phyloP scores from a whole-genome alignment of 1,140 invertebrate genomes.

The Telenomus remus region DNA sequence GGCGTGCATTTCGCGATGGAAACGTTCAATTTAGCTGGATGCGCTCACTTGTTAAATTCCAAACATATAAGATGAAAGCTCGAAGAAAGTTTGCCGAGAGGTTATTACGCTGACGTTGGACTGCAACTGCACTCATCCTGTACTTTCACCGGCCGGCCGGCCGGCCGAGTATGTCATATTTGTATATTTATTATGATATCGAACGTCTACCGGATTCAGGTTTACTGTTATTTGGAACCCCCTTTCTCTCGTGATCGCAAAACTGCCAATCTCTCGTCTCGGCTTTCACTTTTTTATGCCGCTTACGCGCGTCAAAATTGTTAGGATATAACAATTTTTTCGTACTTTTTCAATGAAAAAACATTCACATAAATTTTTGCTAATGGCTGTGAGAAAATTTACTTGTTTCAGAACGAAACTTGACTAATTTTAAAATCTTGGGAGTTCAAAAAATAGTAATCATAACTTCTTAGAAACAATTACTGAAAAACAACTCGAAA shows the following conservation, averaged over 20 bases:
- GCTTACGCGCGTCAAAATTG: background rate
- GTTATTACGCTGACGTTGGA: slow-evolving; percentile 30
- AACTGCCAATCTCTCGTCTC: slow-evolving; percentile 15
- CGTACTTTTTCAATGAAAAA: background rate
- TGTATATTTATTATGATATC: slow-evolving; percentile 48
- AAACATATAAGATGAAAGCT: slow-evolving; percentile 50
- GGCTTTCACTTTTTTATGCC: slow-evolving; percentile 26
- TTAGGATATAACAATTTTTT: slow-evolving; percentile 13
- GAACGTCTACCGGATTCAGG: slow-evolving; percentile 24
- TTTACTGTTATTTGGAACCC: slow-evolving; percentile 42
- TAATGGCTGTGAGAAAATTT: too few species aligned
- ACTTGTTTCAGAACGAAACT: too few species aligned
- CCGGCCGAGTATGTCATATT: slow-evolving; percentile 40
- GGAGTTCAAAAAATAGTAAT: too few species aligned
- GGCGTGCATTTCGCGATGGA: background rate
- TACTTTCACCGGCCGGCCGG: slow-evolving; percentile 59
- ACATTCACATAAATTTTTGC: too few species aligned
- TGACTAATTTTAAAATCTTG: too few species aligned
- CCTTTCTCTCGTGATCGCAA: slow-evolving; percentile 13
- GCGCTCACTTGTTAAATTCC: slow-evolving; percentile 33
- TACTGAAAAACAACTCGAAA: too few species aligned
- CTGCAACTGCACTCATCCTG: slow-evolving; percentile 51
- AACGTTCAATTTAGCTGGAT: slow-evolving; percentile 19
- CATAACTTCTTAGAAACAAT: too few species aligned
- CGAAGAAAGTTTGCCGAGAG: slow-evolving; percentile 43